phyloP scores from a whole-genome alignment of 2,113 vertebrate genomes.

The Erpornis zantholeuca region DNA sequence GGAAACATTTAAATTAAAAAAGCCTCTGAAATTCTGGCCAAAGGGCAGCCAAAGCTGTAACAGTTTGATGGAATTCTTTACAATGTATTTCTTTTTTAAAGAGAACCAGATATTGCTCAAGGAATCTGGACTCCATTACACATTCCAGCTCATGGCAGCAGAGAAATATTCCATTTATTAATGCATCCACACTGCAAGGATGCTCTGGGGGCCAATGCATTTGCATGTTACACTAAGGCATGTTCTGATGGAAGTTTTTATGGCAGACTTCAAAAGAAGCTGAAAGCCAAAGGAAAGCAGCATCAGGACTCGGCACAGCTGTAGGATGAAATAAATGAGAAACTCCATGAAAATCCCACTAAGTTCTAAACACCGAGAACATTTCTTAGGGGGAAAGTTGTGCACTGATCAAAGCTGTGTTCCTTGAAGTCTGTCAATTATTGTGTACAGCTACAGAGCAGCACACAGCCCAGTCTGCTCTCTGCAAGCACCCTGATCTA shows the following conservation, averaged over 20 bases:
- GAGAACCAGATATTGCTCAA: conserved; percentile 26
- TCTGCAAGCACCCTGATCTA: background rate
- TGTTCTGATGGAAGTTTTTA: conserved; percentile 59
- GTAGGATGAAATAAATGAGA: conserved; percentile 37
- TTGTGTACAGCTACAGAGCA: background rate
- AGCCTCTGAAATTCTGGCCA: background rate
- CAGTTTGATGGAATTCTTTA: conserved; percentile 59
- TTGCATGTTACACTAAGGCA: conserved; percentile 51
- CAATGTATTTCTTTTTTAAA: conserved; percentile 51
- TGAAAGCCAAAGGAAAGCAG: conserved; percentile 45
- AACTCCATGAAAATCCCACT: conserved; percentile 2
- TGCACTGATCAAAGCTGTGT: background rate
- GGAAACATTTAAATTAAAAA: conserved; percentile 45
- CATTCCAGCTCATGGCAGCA: conserved; percentile 33
- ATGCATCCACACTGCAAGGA: conserved; percentile 14
- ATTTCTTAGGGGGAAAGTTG: background rate
- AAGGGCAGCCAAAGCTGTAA: conserved; percentile 26
- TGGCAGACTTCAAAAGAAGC: conserved; percentile 16
- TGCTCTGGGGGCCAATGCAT: conserved; percentile 56
- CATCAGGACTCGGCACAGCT: background rate
- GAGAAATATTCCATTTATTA: conserved; percentile 51
- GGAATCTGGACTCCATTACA: conserved; percentile 53
- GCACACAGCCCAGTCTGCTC: background rate
- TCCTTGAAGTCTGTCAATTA: background rate
- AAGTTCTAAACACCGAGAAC: background rate